Evolutionary conservation across 2,888 invertebrate species (phyloP), one percentile per base, ranked within the genome.

Genomic region (Agriopis aurantiaria): DNA sequence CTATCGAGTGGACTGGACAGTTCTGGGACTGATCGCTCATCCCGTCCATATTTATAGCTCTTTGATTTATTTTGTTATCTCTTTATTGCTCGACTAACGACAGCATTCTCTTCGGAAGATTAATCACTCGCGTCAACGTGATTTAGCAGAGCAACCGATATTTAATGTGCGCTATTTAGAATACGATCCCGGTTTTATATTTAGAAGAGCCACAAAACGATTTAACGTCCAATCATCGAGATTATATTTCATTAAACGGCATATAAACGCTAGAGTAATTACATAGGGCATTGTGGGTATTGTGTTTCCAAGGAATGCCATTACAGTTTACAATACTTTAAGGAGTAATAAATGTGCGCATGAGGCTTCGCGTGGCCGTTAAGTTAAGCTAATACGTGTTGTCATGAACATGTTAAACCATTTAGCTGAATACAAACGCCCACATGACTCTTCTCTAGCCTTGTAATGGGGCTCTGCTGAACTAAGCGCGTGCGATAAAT

Each of bases 61-160:
- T 93, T 93, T 94, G 93, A 93, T 94, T 94, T 94, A 94, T 94
- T 93, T 92, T 91, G 91, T 93, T 93, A 93, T 92, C 91, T 90
- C 92, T 93, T 93, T 93, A 94, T 93, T 92, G 92, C 91, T 83
- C 75, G 86, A 80, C 91, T 93, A 93, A 93, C 92, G 93, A 94
- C 93, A 93, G 89, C 92, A 89, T 93, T 92, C 92, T 92, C 85
- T 88, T 90, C 77, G 72, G 85, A 90, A 93, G 93, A 94, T 94
- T 93, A 93, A 94, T 94, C 91, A 91, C 92, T 85, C 82, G 82
- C 87, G 93, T 93, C 93, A 88, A 85, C 88, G 88, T 93, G 93
- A 94, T 94, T 94, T 94, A 93, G 92, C 92, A 91, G 92, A 91
- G 88, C 91, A 88, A 88, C 92, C 85, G 90, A 92, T 93, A 93